A percentile compares a stretch with the other conserved stretches of the same genome.
phyloP scores from a whole-genome alignment of 2,113 vertebrate genomes.

The Ia io region DNA sequence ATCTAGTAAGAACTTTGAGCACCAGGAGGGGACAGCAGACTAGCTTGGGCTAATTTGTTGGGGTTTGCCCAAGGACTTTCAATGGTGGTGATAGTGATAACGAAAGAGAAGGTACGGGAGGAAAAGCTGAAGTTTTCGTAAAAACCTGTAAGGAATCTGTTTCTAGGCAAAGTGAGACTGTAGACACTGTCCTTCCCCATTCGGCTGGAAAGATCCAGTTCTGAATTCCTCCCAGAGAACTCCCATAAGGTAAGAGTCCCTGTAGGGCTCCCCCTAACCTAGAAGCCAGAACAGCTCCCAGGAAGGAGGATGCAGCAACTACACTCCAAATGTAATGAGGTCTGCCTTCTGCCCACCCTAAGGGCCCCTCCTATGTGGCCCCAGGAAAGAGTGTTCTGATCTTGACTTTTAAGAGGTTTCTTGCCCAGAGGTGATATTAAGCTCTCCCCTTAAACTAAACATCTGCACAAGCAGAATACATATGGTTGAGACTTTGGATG shows the following conservation, averaged over 20 bases:
- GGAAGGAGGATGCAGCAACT: not conserved
- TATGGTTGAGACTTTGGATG: not conserved
- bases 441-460: constrained; percentile 24
- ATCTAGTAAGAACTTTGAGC: not conserved
- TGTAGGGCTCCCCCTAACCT: not conserved
- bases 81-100: not conserved
- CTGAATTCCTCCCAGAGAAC: not conserved
- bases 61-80: not conserved
- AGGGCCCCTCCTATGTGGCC: not conserved
- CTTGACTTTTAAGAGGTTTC: not conserved
- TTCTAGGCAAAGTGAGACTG: not conserved
- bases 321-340: not conserved
- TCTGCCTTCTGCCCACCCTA: not conserved
- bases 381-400: constrained; percentile 2
- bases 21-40: not conserved
- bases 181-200: not conserved
- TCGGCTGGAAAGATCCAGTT: not conserved
- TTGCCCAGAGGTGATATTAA: not conserved
- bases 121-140: not conserved
- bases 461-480: not conserved
- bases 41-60: not conserved
- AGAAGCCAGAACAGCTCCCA: not conserved
- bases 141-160: constrained; percentile 18
- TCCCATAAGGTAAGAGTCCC: not conserved
- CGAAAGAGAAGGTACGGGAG: not conserved